These are phyloP conservation scores for Ischnura elegans DNA, from an alignment of 2,888 invertebrate genomes.

Conservation along the genomic window DNA sequence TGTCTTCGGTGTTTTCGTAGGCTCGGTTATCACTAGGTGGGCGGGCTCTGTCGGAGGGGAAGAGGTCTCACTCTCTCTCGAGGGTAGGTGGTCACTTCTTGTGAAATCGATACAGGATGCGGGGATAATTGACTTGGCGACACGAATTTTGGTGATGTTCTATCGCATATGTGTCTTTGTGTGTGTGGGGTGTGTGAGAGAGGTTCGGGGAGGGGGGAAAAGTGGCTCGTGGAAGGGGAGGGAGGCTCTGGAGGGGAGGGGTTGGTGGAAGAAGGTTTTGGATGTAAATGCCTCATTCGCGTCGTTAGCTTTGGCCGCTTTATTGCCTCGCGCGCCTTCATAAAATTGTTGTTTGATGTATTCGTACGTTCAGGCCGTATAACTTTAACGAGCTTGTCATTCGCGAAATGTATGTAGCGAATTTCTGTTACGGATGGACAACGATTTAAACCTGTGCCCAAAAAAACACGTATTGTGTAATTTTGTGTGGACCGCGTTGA, in stretches of 20 bases:
- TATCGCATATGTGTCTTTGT: background rate
- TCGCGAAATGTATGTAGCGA: background rate
- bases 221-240: background rate
- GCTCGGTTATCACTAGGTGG: background rate
- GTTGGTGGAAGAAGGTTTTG: background rate
- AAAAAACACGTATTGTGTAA: background rate
- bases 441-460: background rate
- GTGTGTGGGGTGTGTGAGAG: background rate
- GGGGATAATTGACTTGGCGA: conserved; percentile 27
- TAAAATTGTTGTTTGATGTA: background rate
- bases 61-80: no score
- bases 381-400: conserved; percentile 2
- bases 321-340: background rate
- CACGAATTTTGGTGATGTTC: background rate
- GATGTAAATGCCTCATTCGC: background rate
- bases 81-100: background rate
- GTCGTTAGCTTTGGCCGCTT: conserved; percentile 16
- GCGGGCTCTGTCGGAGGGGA: background rate
- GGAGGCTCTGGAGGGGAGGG: background rate
- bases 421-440: background rate
- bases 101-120: conserved; percentile 20
- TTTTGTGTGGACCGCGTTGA: conserved; percentile 13
- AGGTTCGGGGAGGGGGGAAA: background rate
- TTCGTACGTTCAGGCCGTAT: background rate
- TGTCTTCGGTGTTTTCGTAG: background rate